Conservation (phyloP, 2,113 vertebrate genomes). For the Sclerurus mexicanus region DNA sequence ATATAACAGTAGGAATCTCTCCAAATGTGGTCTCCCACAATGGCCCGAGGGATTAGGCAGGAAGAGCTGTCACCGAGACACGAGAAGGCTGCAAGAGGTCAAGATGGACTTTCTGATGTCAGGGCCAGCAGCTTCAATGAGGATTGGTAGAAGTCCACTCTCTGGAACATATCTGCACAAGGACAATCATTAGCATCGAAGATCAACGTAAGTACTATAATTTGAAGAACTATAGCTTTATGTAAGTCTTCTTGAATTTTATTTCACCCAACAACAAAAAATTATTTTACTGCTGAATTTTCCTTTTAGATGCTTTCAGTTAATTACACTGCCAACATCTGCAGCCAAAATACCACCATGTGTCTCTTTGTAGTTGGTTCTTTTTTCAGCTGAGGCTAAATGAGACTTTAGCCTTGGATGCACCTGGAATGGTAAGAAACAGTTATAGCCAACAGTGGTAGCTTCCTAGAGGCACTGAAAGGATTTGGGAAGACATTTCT, state of each 20-base stretch:
- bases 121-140: not conserved
- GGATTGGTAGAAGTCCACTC: not conserved
- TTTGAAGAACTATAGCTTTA: not conserved
- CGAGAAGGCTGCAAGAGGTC: not conserved
- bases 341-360: not conserved
- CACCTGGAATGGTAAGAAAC: not conserved
- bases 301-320: not conserved
- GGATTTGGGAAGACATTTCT: not conserved
- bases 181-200: not conserved
- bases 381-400: not conserved
- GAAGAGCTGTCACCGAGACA: not conserved
- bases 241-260: not conserved
- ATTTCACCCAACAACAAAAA: not conserved
- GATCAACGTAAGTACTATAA: not conserved
- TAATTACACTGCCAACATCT: not conserved
- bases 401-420: not conserved
- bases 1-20: not conserved
- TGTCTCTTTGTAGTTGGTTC: not conserved
- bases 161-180: not conserved
- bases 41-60: not conserved
- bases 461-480: not conserved
- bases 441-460: not conserved
- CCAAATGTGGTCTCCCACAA: not conserved
- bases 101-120: not conserved
- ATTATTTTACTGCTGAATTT: not conserved